phyloP scores from a whole-genome alignment of 2,888 invertebrate genomes.

The Tridacna gigas region DNA sequence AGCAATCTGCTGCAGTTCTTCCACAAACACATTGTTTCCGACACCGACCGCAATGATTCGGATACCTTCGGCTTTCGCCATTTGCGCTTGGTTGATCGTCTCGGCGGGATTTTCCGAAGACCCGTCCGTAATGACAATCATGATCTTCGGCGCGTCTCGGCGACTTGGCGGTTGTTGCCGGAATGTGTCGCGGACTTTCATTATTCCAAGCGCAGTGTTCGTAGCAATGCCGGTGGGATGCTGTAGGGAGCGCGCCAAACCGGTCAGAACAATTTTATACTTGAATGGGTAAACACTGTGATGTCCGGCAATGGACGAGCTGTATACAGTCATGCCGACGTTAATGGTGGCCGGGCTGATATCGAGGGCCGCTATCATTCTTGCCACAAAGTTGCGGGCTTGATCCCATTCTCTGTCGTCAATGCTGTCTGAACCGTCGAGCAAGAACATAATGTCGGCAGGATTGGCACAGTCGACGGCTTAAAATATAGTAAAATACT shows the following conservation, averaged over 20 bases:
- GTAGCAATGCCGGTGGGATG: constrained; percentile 69
- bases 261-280: constrained; percentile 65
- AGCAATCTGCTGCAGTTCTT: constrained; percentile 74
- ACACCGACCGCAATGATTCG: constrained; percentile 75
- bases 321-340: constrained; percentile 74
- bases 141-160: constrained; percentile 68
- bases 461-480: constrained; percentile 74
- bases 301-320: constrained; percentile 72
- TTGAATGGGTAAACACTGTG: constrained; percentile 70
- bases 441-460: constrained; percentile 75
- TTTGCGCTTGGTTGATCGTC: constrained; percentile 70
- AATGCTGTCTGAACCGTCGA: constrained; percentile 79
- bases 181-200: constrained; percentile 63
- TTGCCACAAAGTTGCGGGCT: constrained; percentile 70
- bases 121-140: constrained; percentile 78
- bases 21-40: constrained; percentile 71
- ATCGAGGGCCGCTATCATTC: constrained; percentile 72
- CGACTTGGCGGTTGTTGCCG: constrained; percentile 58
- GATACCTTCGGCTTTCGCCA: constrained; percentile 71
- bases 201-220: constrained; percentile 68
- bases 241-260: constrained; percentile 55
- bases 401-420: constrained; percentile 71
- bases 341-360: constrained; percentile 67
- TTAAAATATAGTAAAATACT: constrained; percentile 53
- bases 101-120: constrained; percentile 73